These are phyloP conservation scores for Dipodomys merriami DNA, from an alignment of 2,113 vertebrate genomes.

Conservation along the genomic window DNA sequence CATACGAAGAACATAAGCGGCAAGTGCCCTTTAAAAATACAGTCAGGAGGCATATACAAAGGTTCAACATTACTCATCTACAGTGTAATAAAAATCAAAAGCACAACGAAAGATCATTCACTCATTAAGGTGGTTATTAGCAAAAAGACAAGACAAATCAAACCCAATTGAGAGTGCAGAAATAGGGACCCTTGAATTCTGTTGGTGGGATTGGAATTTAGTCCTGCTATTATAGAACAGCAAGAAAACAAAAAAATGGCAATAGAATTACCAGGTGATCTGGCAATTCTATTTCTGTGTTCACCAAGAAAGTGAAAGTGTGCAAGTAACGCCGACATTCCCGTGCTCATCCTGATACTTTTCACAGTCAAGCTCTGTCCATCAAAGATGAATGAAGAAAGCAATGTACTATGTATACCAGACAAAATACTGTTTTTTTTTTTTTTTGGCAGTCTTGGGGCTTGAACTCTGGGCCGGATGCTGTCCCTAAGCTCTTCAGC, in stretches of 20 bases:
- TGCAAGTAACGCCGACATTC: not conserved
- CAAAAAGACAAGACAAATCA: too few species aligned
- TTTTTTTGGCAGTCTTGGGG: too few species aligned
- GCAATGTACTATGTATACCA: too few species aligned
- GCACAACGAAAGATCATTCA: not conserved
- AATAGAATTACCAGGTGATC: not conserved
- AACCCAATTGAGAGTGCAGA: too few species aligned
- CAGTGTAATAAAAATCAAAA: not conserved
- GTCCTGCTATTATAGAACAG: not conserved
- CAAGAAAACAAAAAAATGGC: not conserved
- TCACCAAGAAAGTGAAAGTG: not conserved
- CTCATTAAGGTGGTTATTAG: not conserved
- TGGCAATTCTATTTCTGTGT: not conserved
- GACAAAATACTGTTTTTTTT: too few species aligned
- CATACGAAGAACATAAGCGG: too few species aligned
- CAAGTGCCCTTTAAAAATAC: too few species aligned
- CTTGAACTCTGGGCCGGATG: too few species aligned
- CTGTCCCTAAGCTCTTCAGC: too few species aligned
- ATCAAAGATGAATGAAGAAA: too few species aligned
- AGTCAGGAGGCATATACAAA: too few species aligned
- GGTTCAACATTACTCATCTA: not conserved
- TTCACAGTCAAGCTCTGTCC: not conserved
- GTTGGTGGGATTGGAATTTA: not conserved
- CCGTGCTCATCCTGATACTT: not conserved
- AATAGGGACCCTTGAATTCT: not conserved